Evolutionary conservation across 1,140 invertebrate genomes (phyloP), one percentile per base, ranked within the genome.

Genomic region (Adelges cooleyi): DNA sequence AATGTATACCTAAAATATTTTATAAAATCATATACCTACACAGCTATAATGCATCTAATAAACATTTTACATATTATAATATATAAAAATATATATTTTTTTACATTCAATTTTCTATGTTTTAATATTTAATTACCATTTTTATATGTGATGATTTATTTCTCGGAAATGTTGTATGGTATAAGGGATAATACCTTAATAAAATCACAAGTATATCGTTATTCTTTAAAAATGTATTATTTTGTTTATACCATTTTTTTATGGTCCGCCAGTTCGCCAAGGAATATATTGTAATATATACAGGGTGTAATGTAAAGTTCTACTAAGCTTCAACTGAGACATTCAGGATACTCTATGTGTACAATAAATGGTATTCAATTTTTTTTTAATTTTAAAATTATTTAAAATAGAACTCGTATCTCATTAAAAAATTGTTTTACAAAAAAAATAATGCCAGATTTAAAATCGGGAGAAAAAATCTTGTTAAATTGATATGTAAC

Each of bases 1-100:
- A 40, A 56, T n/a, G 22, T 56, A 40, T n/a, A 13, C 13, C 20
- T 38, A 20, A 40, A 13, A 54, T 25, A 22, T 56, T 42, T 25
- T 44, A 42, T 42, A n/a, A 44, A n/a, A 42, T 56, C 33, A 18
- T 25, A 56, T 13, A 38, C 11, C 11, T 33, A 33, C 11, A 33
- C n/a, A 54, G 20, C 29, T 23, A 44, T 18, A 46, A 44, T 23
- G n/a, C n/a, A 44, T 44, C n/a, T 54, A 56, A 38, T 22, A 23
- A 40, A 15, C 33, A 59, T 44, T 42, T 56, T 38, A 56, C 38
- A 42, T 23, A 42, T 23, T 11, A 27, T 29, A 52, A 52, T 36
- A 36, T 59, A 56, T 56, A 42, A 36, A 40, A 38, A 38, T 38
- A 54, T 13, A 38, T 40, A 53, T 54, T 59, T 59, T 59, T 59